These are phyloP conservation scores for Phylloscopus trochiloides DNA, from an alignment of 2,113 vertebrate genomes.

Conservation along the genomic window DNA sequence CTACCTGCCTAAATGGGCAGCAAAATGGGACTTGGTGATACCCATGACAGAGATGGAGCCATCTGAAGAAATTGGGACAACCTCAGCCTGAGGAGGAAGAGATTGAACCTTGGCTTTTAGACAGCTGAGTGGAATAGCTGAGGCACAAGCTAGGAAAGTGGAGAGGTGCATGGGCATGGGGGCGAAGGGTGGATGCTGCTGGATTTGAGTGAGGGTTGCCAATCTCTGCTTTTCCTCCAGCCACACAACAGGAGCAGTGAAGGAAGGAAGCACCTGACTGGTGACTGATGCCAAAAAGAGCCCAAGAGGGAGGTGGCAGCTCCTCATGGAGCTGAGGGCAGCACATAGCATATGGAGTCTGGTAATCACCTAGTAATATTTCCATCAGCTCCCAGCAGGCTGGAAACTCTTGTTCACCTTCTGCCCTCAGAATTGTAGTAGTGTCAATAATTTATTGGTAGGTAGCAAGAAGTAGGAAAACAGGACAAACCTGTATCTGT, in stretches of 20 bases:
- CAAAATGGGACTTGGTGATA: not conserved
- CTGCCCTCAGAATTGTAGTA: not conserved
- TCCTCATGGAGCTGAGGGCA: not conserved
- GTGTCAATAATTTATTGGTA: not conserved
- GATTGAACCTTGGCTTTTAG: not conserved
- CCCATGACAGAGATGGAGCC: not conserved
- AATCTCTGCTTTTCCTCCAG: not conserved
- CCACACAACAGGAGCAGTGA: not conserved
- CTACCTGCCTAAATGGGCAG: not conserved
- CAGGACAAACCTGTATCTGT: conserved; percentile 57
- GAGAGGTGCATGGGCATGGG: not conserved
- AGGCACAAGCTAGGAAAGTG: not conserved
- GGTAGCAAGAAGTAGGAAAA: conserved; percentile 27
- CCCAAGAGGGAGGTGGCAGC: not conserved
- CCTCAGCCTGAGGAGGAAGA: not conserved
- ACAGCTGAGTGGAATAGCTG: not conserved
- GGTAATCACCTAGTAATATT: not conserved
- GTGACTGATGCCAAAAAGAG: not conserved
- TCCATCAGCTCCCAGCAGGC: not conserved
- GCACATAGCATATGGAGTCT: not conserved
- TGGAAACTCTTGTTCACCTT: not conserved
- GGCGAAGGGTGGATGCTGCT: not conserved
- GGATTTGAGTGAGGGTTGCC: not conserved
- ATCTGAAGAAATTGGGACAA: not conserved
- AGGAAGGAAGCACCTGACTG: not conserved